Percentiles rank a stretch among this genome's conserved stretches.
Evolutionary conservation across 53 echinoderm and acorn worm genomes (phyloP).

Genomic region (Mesocentrotus franciscanus): DNA sequence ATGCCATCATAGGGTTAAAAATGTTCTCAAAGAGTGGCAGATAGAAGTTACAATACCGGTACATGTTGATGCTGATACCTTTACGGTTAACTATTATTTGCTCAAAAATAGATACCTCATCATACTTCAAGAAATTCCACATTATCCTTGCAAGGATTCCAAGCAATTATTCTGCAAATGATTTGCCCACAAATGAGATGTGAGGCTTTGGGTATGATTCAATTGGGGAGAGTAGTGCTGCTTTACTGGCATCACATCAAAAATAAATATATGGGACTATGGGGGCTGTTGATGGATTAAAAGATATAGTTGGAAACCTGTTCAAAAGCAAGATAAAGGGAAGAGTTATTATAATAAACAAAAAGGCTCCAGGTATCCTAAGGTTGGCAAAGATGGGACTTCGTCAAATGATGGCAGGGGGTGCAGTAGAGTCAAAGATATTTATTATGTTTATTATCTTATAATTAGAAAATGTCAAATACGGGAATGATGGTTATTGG

Average conservation of each 20-base stretch:
- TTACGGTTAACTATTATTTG: not conserved
- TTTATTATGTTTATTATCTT: not conserved
- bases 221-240: not conserved
- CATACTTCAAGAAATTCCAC: not conserved
- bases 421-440: not conserved
- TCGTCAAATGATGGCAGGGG: not conserved
- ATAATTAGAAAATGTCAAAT: not conserved
- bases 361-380: not conserved
- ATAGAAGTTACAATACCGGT: not conserved
- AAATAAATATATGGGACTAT: slow-evolving; percentile 46
- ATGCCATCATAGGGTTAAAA: not conserved
- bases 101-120: not conserved
- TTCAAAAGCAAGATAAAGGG: not conserved
- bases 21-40: too few relatives aligned
- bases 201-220: not conserved
- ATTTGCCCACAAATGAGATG: slow-evolving; percentile 9
- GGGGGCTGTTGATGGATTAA: slow-evolving; percentile 18
- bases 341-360: slow-evolving; percentile 29
- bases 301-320: slow-evolving; percentile 13
- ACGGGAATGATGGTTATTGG: not conserved
- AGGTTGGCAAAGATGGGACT: not conserved
- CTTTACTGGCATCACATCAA: not conserved
- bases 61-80: not conserved
- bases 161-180: not conserved
- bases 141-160: not conserved